phyloP scores from a whole-genome alignment of 2,888 invertebrate genomes.

The Esperia sulphurella region DNA sequence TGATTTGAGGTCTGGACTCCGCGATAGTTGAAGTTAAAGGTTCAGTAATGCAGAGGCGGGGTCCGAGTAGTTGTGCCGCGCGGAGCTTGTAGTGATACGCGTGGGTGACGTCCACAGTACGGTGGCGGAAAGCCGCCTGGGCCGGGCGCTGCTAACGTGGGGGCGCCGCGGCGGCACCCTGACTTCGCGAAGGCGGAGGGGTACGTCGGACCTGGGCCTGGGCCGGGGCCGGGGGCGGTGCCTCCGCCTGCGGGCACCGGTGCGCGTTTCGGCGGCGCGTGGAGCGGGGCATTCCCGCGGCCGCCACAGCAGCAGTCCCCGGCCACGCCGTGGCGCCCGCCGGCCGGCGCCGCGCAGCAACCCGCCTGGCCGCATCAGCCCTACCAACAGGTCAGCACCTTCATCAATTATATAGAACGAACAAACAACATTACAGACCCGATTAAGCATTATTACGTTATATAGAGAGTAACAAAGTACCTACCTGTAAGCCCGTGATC shows the following conservation, averaged over 20 bases:
- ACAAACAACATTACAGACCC: too few relatives aligned
- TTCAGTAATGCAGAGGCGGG: slow-evolving; percentile 1
- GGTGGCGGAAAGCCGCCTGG: slow-evolving; percentile 69
- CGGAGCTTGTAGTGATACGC: slow-evolving; percentile 6
- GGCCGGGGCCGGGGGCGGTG: slow-evolving; percentile 19
- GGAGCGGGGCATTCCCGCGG: slow-evolving; percentile 40
- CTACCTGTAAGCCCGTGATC: too few relatives aligned
- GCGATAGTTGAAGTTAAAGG: background rate
- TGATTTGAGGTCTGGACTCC: background rate
- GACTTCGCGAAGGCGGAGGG: slow-evolving; percentile 85
- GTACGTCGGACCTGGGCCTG: slow-evolving; percentile 16
- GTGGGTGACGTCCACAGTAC: slow-evolving; percentile 39
- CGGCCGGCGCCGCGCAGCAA: slow-evolving; percentile 44
- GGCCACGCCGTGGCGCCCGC: slow-evolving; percentile 49
- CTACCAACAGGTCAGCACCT: slow-evolving; percentile 46
- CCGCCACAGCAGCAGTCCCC: slow-evolving; percentile 50
- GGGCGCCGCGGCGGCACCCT: slow-evolving; percentile 88
- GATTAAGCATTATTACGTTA: too few relatives aligned
- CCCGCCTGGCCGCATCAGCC: slow-evolving; percentile 60
- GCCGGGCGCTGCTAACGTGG: slow-evolving; percentile 39
- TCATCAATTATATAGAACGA: too few relatives aligned
- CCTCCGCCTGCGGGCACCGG: slow-evolving; percentile 21
- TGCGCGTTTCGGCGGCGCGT: slow-evolving; percentile 32
- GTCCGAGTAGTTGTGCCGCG: background rate
- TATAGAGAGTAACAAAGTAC: too few relatives aligned